Conservation (phyloP, 2,888 invertebrate genomes). For the Cosmia pyralina region DNA sequence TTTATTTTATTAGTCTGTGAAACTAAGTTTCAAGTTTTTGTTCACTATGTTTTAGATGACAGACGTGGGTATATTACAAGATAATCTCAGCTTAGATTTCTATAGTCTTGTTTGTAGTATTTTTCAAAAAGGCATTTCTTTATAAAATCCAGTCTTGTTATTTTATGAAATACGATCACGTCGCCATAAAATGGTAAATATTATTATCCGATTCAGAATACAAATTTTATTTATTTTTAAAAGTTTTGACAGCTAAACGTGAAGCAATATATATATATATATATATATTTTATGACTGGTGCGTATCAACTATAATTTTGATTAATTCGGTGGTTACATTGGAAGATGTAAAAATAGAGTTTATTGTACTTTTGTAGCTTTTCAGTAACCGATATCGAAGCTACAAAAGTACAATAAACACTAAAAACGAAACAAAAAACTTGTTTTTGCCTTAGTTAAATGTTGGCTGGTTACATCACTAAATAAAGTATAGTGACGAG, state of each 20-base stretch:
- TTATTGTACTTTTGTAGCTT: background rate
- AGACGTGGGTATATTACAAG: constrained; percentile 26
- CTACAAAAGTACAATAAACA: no score
- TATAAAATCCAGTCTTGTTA: background rate
- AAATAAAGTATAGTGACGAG: no score
- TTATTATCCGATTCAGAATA: constrained; percentile 28
- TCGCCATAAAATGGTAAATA: constrained; percentile 21
- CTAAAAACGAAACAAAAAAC: no score
- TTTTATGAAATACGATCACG: constrained; percentile 38
- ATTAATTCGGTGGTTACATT: constrained; percentile 16
- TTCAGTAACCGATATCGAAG: background rate
- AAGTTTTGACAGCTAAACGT: background rate
- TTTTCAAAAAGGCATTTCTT: constrained; percentile 5
- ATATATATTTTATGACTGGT: background rate
- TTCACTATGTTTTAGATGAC: constrained; percentile 5
- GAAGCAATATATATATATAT: background rate
- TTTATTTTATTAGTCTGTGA: constrained; percentile 37
- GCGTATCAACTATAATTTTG: constrained; percentile 11
- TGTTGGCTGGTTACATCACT: no score
- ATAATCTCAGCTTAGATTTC: constrained; percentile 4
- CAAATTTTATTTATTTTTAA: constrained; percentile 15
- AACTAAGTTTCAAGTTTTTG: constrained; percentile 9
- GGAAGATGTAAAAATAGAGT: background rate
- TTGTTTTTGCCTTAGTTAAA: no score
- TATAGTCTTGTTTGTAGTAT: constrained; percentile 9